Conservation (phyloP, 2,888 invertebrate genomes). For the Dryobota labecula region DNA sequence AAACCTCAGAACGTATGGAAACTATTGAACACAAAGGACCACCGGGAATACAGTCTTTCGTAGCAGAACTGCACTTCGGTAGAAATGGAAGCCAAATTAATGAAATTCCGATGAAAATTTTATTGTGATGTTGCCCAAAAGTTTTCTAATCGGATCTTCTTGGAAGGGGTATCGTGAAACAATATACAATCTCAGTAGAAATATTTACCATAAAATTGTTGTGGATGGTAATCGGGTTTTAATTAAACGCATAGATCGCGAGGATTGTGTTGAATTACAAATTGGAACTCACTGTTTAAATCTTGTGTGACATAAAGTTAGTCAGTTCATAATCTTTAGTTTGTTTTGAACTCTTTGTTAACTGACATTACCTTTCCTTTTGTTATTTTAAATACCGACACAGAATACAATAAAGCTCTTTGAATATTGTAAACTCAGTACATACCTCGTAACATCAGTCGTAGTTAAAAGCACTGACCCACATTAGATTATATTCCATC, state of each 20-base stretch:
- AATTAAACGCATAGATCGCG: not conserved
- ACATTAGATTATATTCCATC: constrained; percentile 18
- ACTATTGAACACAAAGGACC: constrained; percentile 71
- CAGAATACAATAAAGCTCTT: not conserved
- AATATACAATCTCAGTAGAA: constrained; percentile 29
- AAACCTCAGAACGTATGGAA: constrained; percentile 75
- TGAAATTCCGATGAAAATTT: constrained; percentile 13
- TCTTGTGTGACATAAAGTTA: not conserved
- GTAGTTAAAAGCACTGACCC: constrained; percentile 4
- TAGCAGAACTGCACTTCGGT: constrained; percentile 38
- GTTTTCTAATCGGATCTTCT: constrained; percentile 40
- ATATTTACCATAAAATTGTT: constrained; percentile 38
- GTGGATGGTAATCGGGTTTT: not conserved
- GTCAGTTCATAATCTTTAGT: not conserved
- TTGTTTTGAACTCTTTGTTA: not conserved
- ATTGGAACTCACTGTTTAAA: not conserved
- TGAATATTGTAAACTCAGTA: not conserved
- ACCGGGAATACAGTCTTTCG: constrained; percentile 63
- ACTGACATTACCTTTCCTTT: not conserved
- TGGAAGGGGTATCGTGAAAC: constrained; percentile 7
- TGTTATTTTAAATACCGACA: not conserved
- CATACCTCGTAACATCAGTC: not conserved
- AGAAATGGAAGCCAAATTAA: constrained; percentile 41
- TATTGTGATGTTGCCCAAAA: constrained; percentile 18
- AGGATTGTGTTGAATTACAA: not conserved